phyloP scores from a whole-genome alignment of 2,113 vertebrate genomes.

The Microtus montanus region DNA sequence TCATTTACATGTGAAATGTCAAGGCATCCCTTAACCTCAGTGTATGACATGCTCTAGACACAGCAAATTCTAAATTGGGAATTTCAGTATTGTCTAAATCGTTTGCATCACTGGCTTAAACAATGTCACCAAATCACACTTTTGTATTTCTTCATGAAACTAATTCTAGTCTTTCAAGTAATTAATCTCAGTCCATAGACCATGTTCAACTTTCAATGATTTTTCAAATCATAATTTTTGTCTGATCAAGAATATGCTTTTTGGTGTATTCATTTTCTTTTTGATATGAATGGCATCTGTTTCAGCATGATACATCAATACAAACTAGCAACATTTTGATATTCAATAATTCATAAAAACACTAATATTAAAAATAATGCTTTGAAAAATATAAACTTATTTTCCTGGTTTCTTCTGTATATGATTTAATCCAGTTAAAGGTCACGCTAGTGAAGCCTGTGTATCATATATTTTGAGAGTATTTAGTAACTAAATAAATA shows the following conservation, averaged over 20 bases:
- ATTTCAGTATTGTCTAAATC: neutral
- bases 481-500: neutral
- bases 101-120: neutral
- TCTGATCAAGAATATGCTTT: neutral
- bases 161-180: neutral
- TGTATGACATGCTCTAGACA: neutral
- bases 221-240: neutral
- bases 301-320: neutral
- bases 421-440: neutral
- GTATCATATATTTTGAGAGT: neutral
- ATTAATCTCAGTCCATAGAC: neutral
- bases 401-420: neutral
- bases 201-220: neutral
- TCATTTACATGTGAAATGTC: neutral
- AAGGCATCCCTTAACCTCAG: neutral
- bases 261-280: neutral
- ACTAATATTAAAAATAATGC: neutral
- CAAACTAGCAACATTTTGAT: neutral
- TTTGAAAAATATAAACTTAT: neutral
- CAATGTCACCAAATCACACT: neutral
- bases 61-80: slow-evolving; percentile 8
- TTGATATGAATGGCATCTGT: neutral
- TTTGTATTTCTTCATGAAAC: neutral
- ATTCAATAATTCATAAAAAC: slow-evolving; percentile 25
- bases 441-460: neutral